Evolutionary conservation across 1,140 invertebrate species (phyloP).

Genomic region (Heliothis virescens): DNA sequence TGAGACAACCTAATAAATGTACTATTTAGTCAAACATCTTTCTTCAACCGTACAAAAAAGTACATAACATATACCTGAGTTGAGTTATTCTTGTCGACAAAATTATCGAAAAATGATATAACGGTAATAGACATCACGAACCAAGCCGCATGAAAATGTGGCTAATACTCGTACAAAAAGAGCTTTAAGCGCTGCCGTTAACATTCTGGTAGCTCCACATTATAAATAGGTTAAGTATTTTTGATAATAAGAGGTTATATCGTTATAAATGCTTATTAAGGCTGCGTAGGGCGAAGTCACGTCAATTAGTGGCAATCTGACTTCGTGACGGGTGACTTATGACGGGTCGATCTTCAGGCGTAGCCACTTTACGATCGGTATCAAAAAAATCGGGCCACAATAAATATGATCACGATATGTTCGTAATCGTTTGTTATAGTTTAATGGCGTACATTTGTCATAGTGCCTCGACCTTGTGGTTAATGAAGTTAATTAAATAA

Average conservation of each 20-base stretch:
- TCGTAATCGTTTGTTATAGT: slow-evolving; percentile 56
- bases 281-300: slow-evolving; percentile 70
- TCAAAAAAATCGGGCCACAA: slow-evolving; percentile 68
- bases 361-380: slow-evolving; percentile 70
- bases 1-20: slow-evolving; percentile 7
- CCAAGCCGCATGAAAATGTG: slow-evolving; percentile 6
- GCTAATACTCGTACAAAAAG: slow-evolving; percentile 28
- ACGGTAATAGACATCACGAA: slow-evolving; percentile 11
- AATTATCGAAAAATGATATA: background rate
- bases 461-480: slow-evolving; percentile 28
- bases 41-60: background rate
- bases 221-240: slow-evolving; percentile 82
- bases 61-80: background rate
- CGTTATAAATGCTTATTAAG: slow-evolving; percentile 80
- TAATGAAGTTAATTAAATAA: slow-evolving; percentile 21
- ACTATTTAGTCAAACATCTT: background rate
- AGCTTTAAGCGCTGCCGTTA: slow-evolving; percentile 34
- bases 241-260: slow-evolving; percentile 77
- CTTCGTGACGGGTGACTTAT: slow-evolving; percentile 84
- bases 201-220: slow-evolving; percentile 42
- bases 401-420: slow-evolving; percentile 73
- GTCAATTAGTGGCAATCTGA: slow-evolving; percentile 75
- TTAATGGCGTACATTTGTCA: slow-evolving; percentile 50
- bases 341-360: slow-evolving; percentile 75
- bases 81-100: background rate